A percentile compares a stretch with the other conserved stretches of the same genome.
These are phyloP conservation scores for Ips typographus DNA, from an alignment of 1,140 invertebrate genomes.

Conservation along the genomic window DNA sequence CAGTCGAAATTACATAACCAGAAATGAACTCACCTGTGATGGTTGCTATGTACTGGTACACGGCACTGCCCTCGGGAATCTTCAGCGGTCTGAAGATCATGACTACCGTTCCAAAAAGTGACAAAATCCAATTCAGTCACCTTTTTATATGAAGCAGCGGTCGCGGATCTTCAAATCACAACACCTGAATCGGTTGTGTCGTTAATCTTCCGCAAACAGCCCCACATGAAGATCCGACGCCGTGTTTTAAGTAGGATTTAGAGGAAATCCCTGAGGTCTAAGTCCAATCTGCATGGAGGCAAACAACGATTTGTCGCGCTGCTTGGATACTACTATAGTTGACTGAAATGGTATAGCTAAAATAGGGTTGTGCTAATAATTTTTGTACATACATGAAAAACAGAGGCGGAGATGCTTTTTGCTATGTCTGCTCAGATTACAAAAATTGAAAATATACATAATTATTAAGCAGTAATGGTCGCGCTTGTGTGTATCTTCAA, in stretches of 20 bases:
- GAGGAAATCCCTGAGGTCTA: not conserved
- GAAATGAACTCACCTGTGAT: slow-evolving; percentile 33
- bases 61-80: slow-evolving; percentile 19
- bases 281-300: not conserved
- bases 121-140: not conserved
- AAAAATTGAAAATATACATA: no score
- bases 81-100: slow-evolving; percentile 23
- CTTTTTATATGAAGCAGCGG: not conserved
- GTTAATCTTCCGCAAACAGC: slow-evolving; percentile 3
- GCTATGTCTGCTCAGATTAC: no score
- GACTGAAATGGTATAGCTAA: no score
- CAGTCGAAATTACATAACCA: slow-evolving; percentile 8
- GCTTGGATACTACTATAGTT: no score
- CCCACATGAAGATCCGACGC: not conserved
- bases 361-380: no score
- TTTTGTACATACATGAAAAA: no score
- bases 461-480: no score
- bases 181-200: not conserved
- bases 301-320: no score
- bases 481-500: no score
- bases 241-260: not conserved
- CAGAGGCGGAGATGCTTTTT: no score
- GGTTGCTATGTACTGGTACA: slow-evolving; percentile 39
- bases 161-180: not conserved
- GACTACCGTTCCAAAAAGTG: not conserved